Base-by-base conservation (phyloP, 2,888 invertebrate species). In the Macrosoma leucophasiata region DNA sequence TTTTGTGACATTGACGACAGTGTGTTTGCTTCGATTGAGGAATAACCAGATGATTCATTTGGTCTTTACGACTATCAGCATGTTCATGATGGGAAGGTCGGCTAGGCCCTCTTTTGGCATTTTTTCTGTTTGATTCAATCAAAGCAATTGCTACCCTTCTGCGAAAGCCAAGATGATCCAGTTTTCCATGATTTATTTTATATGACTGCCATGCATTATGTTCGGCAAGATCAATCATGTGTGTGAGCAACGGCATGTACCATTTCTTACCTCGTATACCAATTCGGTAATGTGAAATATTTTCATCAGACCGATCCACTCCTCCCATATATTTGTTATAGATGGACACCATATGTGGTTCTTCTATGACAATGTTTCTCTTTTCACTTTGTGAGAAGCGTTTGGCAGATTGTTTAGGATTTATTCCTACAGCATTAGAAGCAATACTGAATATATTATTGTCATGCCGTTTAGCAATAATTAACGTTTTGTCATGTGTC, bases 391-490 rank as follows among this genome's bases (percentile, higher is more conserved):
- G 41, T 41, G 41, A 43, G 36, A 36, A 43, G 35, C 44, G 41
- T 43, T 45, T 43, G 35, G 42, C 43, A 41, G 34, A 37, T 41
- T 43, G 36, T 41, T 31, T 34, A 34, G 34, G 41, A 31, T 37
- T 33, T 33, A 36, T 28, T 33, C 36, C 43, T 35, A 43, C 39
- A 39, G 41, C 42, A 48, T 43, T 45, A 37, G 45, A 47, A 38
- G 36, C 38, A 39, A 47, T 38, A 38, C 38, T 44, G 39, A 47
- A 37, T 39, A 47, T 38, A 38, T 38, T 43, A 41, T 43, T 46
- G 39, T 41, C 46, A 41, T 46, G 39, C 43, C 43, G 43, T 44
- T 40, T 39, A 40, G 39, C 36, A 21, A n/a, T 6, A 21, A n/a
- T 21, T 4, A 21, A 24, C 24, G 24, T 24, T 10, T 24, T 24